A percentile compares a stretch with the other conserved stretches of the same genome.
Conservation (phyloP, 2,888 invertebrate species). For the Chydorus sphaericus region DNA sequence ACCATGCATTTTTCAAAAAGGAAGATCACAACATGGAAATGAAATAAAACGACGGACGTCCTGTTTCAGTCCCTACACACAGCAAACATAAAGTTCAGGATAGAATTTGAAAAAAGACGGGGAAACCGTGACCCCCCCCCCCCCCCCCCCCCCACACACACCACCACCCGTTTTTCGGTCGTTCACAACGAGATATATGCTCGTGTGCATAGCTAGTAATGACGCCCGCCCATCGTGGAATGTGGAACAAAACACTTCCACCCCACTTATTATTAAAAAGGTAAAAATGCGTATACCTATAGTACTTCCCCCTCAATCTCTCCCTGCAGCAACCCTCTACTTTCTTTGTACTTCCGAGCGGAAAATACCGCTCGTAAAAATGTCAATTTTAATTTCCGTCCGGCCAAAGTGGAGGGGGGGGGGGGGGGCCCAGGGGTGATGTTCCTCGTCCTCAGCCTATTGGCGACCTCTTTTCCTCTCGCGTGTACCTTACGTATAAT, state of each 20-base stretch:
- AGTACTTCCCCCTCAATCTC: neutral
- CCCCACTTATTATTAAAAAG: neutral
- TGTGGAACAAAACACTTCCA: neutral
- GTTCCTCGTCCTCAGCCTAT: no score
- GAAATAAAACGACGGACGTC: neutral
- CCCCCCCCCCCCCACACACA: no score
- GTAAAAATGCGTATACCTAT: no score
- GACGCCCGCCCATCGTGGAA: neutral
- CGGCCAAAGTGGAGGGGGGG: neutral
- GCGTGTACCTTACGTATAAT: no score
- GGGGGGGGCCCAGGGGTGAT: no score
- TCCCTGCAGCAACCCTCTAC: neutral
- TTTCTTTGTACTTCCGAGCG: slow-evolving; percentile 2
- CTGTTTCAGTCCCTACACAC: neutral
- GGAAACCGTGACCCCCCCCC: no score
- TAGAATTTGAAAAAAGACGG: no score
- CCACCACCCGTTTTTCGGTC: neutral
- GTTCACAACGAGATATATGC: no score
- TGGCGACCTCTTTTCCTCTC: no score
- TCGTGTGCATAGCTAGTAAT: no score
- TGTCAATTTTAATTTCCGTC: neutral
- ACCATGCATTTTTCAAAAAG: neutral
- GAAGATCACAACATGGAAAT: neutral
- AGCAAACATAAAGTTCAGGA: neutral
- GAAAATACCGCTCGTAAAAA: slow-evolving; percentile 3